Conservation (phyloP, 1,140 invertebrate species). For the Eriocheir sinensis region DNA sequence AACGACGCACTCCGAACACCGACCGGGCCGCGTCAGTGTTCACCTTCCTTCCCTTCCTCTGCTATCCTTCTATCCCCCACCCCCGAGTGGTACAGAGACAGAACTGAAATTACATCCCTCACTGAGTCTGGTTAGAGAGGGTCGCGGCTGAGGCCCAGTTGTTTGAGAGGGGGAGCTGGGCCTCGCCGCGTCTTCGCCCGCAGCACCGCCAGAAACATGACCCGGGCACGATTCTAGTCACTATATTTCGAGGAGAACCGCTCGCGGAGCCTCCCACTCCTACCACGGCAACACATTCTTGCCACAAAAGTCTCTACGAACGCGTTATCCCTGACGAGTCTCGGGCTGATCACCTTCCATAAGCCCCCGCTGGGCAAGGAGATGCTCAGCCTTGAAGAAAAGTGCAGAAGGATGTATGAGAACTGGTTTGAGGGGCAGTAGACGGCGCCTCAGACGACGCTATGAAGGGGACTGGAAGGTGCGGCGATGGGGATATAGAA, state of each 20-base stretch:
- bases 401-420: constrained; percentile 45
- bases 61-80: constrained; percentile 2
- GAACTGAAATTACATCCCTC: constrained; percentile 67
- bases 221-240: background rate
- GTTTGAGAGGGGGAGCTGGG: background rate
- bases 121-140: constrained; percentile 47
- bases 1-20: constrained; percentile 43
- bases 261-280: background rate
- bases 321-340: background rate
- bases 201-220: constrained; percentile 1
- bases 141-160: constrained; percentile 49
- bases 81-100: constrained; percentile 45
- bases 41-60: background rate
- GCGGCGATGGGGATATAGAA: background rate
- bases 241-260: background rate
- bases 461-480: constrained; percentile 29
- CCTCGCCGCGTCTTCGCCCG: background rate
- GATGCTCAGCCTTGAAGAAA: constrained; percentile 59
- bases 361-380: background rate
- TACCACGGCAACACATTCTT: background rate
- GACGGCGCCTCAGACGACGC: constrained; percentile 48
- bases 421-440: constrained; percentile 57
- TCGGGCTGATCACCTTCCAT: constrained; percentile 19
- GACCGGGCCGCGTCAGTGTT: background rate
- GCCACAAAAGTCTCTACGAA: background rate